Evolutionary conservation across 2,113 vertebrate genomes (phyloP), one percentile per base, ranked within the genome.

Genomic region (Paradoxurus hermaphroditus): DNA sequence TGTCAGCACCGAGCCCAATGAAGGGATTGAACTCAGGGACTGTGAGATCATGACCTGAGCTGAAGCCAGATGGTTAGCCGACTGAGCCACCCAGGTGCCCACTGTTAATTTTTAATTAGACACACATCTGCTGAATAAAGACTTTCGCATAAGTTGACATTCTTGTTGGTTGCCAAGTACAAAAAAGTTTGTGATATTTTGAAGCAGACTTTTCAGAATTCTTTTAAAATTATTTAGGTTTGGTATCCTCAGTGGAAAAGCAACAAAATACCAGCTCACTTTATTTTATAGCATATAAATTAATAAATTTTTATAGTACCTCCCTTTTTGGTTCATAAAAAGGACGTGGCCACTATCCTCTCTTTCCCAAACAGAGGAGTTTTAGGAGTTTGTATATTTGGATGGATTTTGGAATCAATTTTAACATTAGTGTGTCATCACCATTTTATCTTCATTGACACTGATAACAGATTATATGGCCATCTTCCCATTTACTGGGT

Each of bases 81-180:
- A 59, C 21, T 59, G 56, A 59, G 7, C 56, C 56, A 59, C 56
- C 56, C 56, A 59, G 56, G 7, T 21, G 3, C 56, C 56, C 56
- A 19, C 63, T 94, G 41, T 53, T 94, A 41, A 56, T 77, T 96
- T 86, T 89, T 70, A 79, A 88, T 59, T 88, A 93, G 93, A 44
- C 82, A 91, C 16, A 63, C 36, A 67, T 77, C 70, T 81, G 49
- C 34, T 89, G 29, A 97, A 81, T 90, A 78, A 82, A 94, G 85
- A 84, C 56, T 75, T 96, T 89, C 73, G 86, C 11, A 8, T 73
- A n/a, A 1, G 29, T 72, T 90, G 53, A 65, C 70, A 41, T 79
- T 86, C 59, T 95, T 91, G 10, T 67, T 83, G 44, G 53, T 67
- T 94, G 65, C 62, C 36, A 93, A 92, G 49, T 65, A 59, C 16